Conservation (phyloP, 2,888 invertebrate species). For the Acleris literana region DNA sequence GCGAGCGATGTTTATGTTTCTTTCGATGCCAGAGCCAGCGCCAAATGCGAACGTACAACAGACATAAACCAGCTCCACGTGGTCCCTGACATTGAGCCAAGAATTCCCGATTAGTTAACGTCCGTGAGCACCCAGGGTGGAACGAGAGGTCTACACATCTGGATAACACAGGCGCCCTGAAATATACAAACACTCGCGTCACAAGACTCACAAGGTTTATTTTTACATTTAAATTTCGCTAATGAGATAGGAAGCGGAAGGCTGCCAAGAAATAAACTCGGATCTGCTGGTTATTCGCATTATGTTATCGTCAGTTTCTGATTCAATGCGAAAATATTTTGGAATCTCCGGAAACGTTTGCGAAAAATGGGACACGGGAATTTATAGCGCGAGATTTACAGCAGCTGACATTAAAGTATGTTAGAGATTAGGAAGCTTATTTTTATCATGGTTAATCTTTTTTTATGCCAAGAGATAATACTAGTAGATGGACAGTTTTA, state of each 20-base stretch:
- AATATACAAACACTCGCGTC: conserved; percentile 39
- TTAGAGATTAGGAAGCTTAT: conserved; percentile 5
- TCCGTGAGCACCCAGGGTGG: conserved; percentile 4
- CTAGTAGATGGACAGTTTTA: background rate
- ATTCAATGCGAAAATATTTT: conserved; percentile 26
- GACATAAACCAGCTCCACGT: conserved; percentile 9
- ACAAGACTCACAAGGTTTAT: conserved; percentile 36
- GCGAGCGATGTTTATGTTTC: conserved; percentile 38
- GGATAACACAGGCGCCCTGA: conserved; percentile 30
- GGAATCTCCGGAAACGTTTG: conserved; percentile 14
- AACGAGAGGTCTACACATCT: conserved; percentile 20
- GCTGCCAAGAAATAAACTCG: conserved; percentile 26
- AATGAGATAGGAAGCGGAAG: conserved; percentile 36
- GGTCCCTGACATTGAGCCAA: conserved; percentile 21
- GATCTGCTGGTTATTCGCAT: conserved; percentile 19
- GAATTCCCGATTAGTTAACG: conserved; percentile 25
- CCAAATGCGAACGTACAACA: conserved; percentile 28
- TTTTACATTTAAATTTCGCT: conserved; percentile 37
- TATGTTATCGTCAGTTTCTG: conserved; percentile 21
- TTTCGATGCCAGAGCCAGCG: conserved; percentile 45
- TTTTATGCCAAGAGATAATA: background rate
- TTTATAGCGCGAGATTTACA: background rate
- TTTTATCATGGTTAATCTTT: background rate
- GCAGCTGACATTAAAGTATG: background rate
- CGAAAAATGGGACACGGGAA: conserved; percentile 15